A percentile compares a stretch with the other conserved stretches of the same genome.
Evolutionary conservation across 30 jellyfish, hydroid and myxozoan species (phyloP).

Genomic region (Haliclystus octoradiatus): DNA sequence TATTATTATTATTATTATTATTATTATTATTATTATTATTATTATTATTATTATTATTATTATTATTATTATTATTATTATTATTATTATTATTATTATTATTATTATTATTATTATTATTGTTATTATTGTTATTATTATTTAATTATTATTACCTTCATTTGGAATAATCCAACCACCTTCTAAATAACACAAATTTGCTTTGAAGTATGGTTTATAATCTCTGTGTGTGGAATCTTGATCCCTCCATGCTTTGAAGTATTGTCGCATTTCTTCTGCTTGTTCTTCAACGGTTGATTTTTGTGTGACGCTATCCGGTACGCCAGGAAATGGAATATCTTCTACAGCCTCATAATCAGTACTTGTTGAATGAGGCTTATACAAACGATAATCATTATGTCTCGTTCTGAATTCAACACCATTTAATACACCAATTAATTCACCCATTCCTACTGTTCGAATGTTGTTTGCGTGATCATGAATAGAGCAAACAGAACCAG

Average conservation of each 20-base stretch:
- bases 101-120: no score
- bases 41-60: no score
- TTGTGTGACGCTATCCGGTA: neutral
- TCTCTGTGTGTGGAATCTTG: conserved; percentile 59
- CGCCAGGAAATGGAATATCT: neutral
- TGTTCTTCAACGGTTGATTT: neutral
- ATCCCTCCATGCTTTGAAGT: conserved; percentile 93
- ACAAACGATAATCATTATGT: conserved; percentile 33
- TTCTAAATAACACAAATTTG: conserved; percentile 79
- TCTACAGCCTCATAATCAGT: neutral
- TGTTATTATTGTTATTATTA: no score
- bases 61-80: no score
- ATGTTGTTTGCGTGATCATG: conserved; percentile 42
- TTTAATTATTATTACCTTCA: no score
- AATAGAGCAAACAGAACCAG: conserved; percentile 26
- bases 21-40: no score
- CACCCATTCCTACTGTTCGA: conserved; percentile 50
- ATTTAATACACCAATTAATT: conserved; percentile 26
- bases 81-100: no score
- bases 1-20: no score
- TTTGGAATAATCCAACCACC: conserved; percentile 86
- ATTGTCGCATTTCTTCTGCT: conserved; percentile 61
- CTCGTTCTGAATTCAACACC: conserved; percentile 36
- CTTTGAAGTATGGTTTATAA: conserved; percentile 65
- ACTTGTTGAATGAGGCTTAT: conserved; percentile 14